phyloP scores from a whole-genome alignment of 2,888 invertebrate genomes.

The Neoitamus cyanurus region DNA sequence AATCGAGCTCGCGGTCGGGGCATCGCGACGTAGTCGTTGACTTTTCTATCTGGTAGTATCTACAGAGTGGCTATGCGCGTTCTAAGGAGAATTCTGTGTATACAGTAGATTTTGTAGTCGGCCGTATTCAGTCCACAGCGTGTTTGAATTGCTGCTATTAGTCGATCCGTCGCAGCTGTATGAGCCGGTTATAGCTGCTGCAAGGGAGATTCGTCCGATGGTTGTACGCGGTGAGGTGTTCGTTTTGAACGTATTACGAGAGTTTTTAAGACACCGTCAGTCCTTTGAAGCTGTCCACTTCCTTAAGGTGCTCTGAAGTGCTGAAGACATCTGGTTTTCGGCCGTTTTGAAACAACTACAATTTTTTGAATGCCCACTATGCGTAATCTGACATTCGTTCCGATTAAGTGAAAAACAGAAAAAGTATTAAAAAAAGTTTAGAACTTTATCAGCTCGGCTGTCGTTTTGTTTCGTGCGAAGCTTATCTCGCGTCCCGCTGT shows the following conservation, averaged over 20 bases:
- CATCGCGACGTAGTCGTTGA: conserved; percentile 3
- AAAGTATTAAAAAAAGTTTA: not conserved
- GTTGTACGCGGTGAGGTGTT: not conserved
- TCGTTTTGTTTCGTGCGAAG: not conserved
- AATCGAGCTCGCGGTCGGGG: not conserved
- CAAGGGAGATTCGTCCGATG: not conserved
- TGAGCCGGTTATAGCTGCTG: conserved; percentile 17
- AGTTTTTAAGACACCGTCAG: not conserved
- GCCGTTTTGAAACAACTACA: not conserved
- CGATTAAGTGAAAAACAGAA: conserved; percentile 24
- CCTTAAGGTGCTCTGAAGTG: not conserved
- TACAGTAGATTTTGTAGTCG: not conserved
- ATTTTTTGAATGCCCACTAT: not conserved
- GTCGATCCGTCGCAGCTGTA: conserved; percentile 11
- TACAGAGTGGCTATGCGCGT: conserved; percentile 29
- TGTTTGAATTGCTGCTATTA: conserved; percentile 20
- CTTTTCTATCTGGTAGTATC: not conserved
- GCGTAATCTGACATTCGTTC: conserved; percentile 24
- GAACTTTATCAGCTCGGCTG: conserved; percentile 16
- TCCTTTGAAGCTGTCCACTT: not conserved
- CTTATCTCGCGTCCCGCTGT: conserved; percentile 16
- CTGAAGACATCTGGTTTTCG: not conserved
- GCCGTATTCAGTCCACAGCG: not conserved
- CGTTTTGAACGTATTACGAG: not conserved
- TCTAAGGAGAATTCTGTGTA: conserved; percentile 21